These are phyloP conservation scores for Empidonax traillii DNA, from an alignment of 2,113 vertebrate species.

Conservation along the genomic window DNA sequence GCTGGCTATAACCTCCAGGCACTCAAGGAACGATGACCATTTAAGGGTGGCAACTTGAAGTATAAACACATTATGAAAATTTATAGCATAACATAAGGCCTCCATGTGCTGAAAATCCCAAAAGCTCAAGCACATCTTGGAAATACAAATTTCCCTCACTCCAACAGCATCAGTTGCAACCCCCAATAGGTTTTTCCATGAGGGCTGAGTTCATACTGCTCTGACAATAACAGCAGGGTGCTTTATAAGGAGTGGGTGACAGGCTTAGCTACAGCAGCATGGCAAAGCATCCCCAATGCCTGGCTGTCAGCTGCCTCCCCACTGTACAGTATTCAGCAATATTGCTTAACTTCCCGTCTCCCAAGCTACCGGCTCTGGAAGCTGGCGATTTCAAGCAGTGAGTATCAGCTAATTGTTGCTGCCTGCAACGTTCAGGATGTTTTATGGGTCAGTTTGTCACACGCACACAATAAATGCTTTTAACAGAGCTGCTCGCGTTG, in stretches of 20 bases:
- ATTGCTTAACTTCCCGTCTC: background rate
- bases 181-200: background rate
- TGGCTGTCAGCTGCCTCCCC: rapidly evolving
- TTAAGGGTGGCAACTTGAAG: background rate
- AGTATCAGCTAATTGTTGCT: background rate
- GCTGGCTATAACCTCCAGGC: background rate
- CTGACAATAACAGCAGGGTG: background rate
- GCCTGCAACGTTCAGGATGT: background rate
- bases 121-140: background rate
- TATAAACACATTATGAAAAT: background rate
- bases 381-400: background rate
- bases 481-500: background rate
- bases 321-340: background rate
- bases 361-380: background rate
- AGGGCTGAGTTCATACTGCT: background rate
- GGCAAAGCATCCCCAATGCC: slow-evolving; percentile 21
- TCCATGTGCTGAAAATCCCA: background rate
- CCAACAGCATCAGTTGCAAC: rapidly evolving
- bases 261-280: background rate
- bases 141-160: background rate
- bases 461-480: slow-evolving; percentile 7
- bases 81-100: background rate
- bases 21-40: background rate
- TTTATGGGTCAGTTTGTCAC: background rate
- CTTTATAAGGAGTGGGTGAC: background rate